These are phyloP conservation scores for Chaetogeoica ovagalla DNA, from an alignment of 2,888 invertebrate species.

Conservation along the genomic window DNA sequence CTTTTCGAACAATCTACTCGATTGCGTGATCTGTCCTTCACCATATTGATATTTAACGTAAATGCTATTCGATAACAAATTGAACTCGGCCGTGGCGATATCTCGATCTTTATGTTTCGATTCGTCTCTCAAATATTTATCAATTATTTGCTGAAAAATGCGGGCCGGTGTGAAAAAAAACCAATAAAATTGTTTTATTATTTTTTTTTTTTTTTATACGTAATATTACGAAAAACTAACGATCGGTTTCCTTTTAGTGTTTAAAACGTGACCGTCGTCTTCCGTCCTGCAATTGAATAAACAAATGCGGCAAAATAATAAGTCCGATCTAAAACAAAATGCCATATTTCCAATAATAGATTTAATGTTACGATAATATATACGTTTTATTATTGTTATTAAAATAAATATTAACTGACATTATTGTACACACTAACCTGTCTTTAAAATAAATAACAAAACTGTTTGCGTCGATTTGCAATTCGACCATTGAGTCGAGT, in stretches of 20 bases:
- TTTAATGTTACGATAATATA: too few relatives aligned
- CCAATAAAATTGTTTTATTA: background rate
- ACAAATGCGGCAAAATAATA: constrained; percentile 21
- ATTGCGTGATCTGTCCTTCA: constrained; percentile 66
- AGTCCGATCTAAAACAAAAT: constrained; percentile 13
- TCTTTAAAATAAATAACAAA: background rate
- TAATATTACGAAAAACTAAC: background rate
- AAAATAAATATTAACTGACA: too few relatives aligned
- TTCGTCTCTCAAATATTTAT: constrained; percentile 40
- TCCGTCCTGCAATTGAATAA: background rate
- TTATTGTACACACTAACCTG: background rate
- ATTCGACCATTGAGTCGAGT: constrained; percentile 43
- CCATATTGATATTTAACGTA: constrained; percentile 69
- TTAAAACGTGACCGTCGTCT: background rate
- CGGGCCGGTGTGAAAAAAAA: too few relatives aligned
- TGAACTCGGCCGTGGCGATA: constrained; percentile 69
- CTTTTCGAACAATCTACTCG: constrained; percentile 69
- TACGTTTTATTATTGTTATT: too few relatives aligned
- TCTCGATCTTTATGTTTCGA: constrained; percentile 61
- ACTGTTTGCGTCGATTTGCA: constrained; percentile 9
- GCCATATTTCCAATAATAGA: too few relatives aligned
- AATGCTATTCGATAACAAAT: constrained; percentile 66
- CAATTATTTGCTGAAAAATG: constrained; percentile 13
- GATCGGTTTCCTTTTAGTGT: background rate
- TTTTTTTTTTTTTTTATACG: background rate